Percentiles rank a stretch among this genome's conserved stretches.
Conservation (phyloP, 2,797 vertebrate species). For the Hephaestus fuliginosus region DNA sequence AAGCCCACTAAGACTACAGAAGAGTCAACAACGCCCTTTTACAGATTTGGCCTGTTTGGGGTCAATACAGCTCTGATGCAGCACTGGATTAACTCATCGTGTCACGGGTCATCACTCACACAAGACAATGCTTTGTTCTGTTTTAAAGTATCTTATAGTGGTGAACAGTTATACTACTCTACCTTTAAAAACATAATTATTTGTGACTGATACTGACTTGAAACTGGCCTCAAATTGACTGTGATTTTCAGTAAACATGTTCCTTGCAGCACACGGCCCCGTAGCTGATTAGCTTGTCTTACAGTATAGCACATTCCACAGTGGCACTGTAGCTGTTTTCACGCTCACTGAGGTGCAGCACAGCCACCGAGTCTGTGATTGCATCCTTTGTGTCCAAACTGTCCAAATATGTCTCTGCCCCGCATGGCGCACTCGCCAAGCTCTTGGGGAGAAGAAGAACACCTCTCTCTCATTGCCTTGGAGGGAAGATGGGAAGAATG, state of each 20-base stretch:
- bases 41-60: no score
- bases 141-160: no score
- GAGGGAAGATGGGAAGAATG: slow-evolving; percentile 48
- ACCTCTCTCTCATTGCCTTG: slow-evolving; percentile 16
- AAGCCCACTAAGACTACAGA: not conserved
- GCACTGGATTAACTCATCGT: no score
- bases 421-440: slow-evolving; percentile 20
- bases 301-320: slow-evolving; percentile 1
- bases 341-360: slow-evolving; percentile 25
- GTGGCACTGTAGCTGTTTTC: not conserved
- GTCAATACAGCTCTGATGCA: no score
- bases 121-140: no score
- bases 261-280: not conserved
- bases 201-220: no score
- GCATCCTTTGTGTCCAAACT: slow-evolving; percentile 15
- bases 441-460: slow-evolving; percentile 24
- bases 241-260: no score
- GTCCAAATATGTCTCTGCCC: slow-evolving; percentile 38
- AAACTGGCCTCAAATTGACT: no score
- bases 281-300: not conserved
- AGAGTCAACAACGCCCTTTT: not conserved
- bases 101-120: no score
- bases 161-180: no score
- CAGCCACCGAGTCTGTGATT: slow-evolving; percentile 21
- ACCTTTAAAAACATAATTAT: no score